Evolutionary conservation across 2,888 invertebrate genomes (phyloP), one percentile per base, ranked within the genome.

Genomic region (Drosophila cognata): DNA sequence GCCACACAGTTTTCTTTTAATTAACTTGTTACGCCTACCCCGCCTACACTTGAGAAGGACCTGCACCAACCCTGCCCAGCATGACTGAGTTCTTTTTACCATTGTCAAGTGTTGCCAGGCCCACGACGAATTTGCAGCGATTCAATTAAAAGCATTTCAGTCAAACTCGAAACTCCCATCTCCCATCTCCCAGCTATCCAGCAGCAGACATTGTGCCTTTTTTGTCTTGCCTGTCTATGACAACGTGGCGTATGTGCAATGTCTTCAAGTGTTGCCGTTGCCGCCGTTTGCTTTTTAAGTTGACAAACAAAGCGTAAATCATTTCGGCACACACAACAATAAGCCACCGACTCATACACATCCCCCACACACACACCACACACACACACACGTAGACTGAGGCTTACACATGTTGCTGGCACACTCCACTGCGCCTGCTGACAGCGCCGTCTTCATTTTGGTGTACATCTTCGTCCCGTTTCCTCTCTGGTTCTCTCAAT

Each of bases 251-350:
- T 82, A 80, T 84, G 88, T 82, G 88, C 64, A 71, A 83, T 64
- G 82, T 77, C 81, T 80, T 79, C 66, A 74, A 77, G 77, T 71
- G 71, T 62, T 71, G 63, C 77, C 59, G 71, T 71, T 79, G 79
- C 71, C 71, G 69, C 66, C 80, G 77, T 78, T 88, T 88, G 89
- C 84, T 87, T 89, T 87, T 89, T 87, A 89, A 87, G 89, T 89
- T 84, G 89, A 75, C 87, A 88, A 88, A 89, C 88, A 88, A 88
- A 89, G 89, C 88, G 89, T 89, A 87, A 88, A 88, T 88, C 89
- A 88, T 88, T 89, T 88, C 80, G 78, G 76, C 87, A 85, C 89
- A 83, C 77, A 85, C 77, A 81, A 85, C 71, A 78, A 79, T 77
- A 84, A 82, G 76, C 84, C 84, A 67, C 82, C 82, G 62, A 71